Conservation (phyloP, 2,797 vertebrate genomes). For the Sciurus vulgaris region DNA sequence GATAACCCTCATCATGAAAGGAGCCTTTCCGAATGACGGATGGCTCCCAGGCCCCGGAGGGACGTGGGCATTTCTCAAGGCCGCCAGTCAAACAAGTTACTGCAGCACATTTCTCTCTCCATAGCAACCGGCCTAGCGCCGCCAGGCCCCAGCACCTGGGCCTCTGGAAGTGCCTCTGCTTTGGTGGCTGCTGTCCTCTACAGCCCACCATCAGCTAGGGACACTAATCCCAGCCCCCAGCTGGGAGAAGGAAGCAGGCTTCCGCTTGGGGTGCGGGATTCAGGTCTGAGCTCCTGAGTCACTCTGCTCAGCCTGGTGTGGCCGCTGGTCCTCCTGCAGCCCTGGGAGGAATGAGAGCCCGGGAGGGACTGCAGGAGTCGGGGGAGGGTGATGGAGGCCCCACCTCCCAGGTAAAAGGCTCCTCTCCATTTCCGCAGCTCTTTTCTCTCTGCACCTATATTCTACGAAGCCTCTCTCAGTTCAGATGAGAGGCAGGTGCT, state of each 20-base stretch:
- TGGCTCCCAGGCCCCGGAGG: slow-evolving; percentile 42
- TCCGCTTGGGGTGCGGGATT: background rate
- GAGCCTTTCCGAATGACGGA: slow-evolving; percentile 77
- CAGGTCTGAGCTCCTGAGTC: background rate
- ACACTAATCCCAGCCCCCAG: background rate
- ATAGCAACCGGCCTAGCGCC: slow-evolving; percentile 72
- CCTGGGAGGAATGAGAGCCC: rapidly evolving
- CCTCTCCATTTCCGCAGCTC: background rate
- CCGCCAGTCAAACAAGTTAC: slow-evolving; percentile 76
- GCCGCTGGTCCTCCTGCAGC: background rate
- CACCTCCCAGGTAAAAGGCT: background rate
- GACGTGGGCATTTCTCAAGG: slow-evolving; percentile 80
- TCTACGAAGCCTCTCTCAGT: background rate
- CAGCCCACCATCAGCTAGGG: background rate
- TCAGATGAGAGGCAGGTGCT: background rate
- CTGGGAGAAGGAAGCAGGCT: background rate
- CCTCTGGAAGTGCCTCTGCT: background rate
- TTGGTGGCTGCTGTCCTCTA: background rate
- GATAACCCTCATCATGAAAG: slow-evolving; percentile 78
- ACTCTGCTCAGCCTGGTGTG: background rate
- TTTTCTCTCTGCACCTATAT: background rate
- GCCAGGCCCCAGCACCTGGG: slow-evolving; percentile 46
- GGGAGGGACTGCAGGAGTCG: background rate
- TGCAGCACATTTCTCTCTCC: slow-evolving; percentile 77
- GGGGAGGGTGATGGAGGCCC: rapidly evolving